Percentiles rank a stretch among this genome's conserved stretches.
Conservation (phyloP, 2,888 invertebrate genomes). For the Chesias legatella region DNA sequence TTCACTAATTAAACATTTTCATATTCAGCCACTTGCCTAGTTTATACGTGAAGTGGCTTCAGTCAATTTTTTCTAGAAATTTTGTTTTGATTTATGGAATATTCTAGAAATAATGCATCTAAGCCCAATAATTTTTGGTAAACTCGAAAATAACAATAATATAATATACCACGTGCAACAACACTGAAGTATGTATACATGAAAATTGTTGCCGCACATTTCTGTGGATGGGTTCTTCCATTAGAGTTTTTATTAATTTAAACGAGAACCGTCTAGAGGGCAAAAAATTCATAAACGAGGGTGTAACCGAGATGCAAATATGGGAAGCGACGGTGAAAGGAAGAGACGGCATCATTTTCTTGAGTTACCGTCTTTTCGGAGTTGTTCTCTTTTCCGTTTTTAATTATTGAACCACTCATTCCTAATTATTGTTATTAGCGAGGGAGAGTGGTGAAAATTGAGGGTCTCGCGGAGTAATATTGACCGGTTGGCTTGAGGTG, state of each 20-base stretch:
- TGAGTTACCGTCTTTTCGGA: conserved; percentile 61
- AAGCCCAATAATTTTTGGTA: too few relatives aligned
- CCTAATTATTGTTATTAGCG: conserved; percentile 82
- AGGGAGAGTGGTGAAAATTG: conserved; percentile 79
- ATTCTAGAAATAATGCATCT: too few relatives aligned
- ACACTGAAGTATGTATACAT: too few relatives aligned
- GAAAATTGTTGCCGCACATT: conserved; percentile 25
- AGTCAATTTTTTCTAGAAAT: too few relatives aligned
- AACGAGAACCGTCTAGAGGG: conserved; percentile 44
- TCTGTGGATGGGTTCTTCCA: conserved; percentile 40
- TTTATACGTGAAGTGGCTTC: too few relatives aligned
- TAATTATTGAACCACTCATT: conserved; percentile 82
- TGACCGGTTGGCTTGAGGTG: conserved; percentile 72
- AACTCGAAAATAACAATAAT: too few relatives aligned
- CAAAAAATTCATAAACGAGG: conserved; percentile 58
- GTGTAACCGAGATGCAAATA: conserved; percentile 43
- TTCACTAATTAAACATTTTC: too few relatives aligned
- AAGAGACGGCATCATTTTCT: conserved; percentile 48
- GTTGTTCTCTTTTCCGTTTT: conserved; percentile 80
- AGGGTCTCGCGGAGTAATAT: conserved; percentile 74
- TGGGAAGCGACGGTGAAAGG: conserved; percentile 34
- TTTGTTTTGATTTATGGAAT: too few relatives aligned
- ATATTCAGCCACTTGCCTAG: too few relatives aligned
- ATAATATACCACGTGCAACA: too few relatives aligned
- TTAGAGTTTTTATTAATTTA: conserved; percentile 68